A percentile compares a stretch with the other conserved stretches of the same genome.
Conservation (phyloP, 2,113 vertebrate species). For the Hippocampus comes region DNA sequence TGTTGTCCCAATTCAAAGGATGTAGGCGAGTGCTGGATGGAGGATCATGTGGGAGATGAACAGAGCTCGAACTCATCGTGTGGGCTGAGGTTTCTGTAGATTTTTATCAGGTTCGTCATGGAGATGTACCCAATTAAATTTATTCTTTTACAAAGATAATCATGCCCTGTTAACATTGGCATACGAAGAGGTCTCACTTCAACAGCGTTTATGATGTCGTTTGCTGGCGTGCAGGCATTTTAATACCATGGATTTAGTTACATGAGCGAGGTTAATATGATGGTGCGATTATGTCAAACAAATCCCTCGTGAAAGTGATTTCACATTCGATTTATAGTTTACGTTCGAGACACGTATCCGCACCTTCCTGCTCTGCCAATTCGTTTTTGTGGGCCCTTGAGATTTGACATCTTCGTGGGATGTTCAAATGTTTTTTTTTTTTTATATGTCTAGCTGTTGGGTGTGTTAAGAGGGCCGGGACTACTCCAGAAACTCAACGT, state of each 20-base stretch:
- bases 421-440: conserved; percentile 38
- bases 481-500: not conserved
- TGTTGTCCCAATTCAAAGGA: not conserved
- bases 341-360: not conserved
- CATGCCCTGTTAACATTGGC: not conserved
- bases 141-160: not conserved
- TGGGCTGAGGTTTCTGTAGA: conserved; percentile 7
- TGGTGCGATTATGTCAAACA: not conserved
- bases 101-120: not conserved
- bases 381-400: conserved; percentile 7
- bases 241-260: not conserved
- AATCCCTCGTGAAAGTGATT: not conserved
- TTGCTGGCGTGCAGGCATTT: not conserved
- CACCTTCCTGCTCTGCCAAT: not conserved
- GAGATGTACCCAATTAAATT: not conserved
- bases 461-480: not conserved
- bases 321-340: not conserved
- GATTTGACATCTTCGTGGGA: conserved; percentile 19
- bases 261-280: not conserved
- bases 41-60: conserved; percentile 18
- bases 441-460: conserved; percentile 23
- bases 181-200: not conserved
- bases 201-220: not conserved
- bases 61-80: conserved; percentile 15
- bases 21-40: conserved; percentile 3